Percentiles rank a stretch among this genome's conserved stretches.
phyloP scores from a whole-genome alignment of 2,888 invertebrate genomes.

The Bhutanitis thaidina region DNA sequence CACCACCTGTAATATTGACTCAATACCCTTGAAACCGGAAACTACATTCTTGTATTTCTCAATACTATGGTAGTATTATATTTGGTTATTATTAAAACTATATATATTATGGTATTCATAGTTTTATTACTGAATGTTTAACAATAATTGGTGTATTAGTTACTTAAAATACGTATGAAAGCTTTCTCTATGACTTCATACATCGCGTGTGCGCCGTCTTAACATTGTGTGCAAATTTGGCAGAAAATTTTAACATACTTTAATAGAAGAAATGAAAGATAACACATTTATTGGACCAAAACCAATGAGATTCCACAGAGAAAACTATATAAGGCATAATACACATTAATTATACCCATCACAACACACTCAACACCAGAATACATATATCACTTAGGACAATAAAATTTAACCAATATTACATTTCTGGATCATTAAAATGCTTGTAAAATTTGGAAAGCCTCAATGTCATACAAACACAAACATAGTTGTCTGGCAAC shows the following conservation, averaged over 20 bases:
- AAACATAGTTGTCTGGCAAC: no score
- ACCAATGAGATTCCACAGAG: neutral
- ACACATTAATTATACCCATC: neutral
- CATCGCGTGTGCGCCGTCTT: constrained; percentile 3
- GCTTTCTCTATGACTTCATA: constrained; percentile 3
- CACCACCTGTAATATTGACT: no score
- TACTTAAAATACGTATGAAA: constrained; percentile 9
- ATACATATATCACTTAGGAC: neutral
- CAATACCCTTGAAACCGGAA: no score
- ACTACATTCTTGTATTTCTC: no score
- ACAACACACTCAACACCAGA: neutral
- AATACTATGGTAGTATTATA: no score
- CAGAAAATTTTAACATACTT: neutral
- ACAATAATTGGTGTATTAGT: constrained; percentile 6
- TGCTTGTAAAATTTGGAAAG: no score
- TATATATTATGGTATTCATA: neutral
- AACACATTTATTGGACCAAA: neutral
- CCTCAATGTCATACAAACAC: no score
- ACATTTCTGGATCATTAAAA: no score
- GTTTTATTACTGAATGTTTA: constrained; percentile 13
- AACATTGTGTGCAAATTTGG: constrained; percentile 1
- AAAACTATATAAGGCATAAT: neutral
- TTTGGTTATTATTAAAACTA: no score
- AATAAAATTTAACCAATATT: no score
- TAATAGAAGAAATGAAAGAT: neutral